Conservation (phyloP, 2,888 invertebrate genomes). For the Drosophila kambysellisi region DNA sequence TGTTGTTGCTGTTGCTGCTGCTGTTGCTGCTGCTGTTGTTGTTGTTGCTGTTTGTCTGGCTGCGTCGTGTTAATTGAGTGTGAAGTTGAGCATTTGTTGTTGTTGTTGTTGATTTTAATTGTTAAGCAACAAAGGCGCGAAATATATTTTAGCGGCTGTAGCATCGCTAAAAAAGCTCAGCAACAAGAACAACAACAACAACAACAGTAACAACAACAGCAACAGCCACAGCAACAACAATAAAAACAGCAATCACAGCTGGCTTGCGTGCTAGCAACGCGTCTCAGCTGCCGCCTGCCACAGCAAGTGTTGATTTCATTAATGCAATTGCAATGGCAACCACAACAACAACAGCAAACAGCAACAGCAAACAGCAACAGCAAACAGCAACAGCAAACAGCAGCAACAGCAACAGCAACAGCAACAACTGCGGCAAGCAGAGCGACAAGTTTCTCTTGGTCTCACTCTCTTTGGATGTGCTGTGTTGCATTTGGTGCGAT, state of each 20-base stretch:
- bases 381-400: constrained; percentile 45
- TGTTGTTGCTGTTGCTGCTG: constrained; percentile 18
- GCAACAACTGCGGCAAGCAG: constrained; percentile 50
- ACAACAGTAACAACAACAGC: constrained; percentile 14
- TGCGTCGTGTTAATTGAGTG: constrained; percentile 78
- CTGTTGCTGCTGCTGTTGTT: too few relatives aligned
- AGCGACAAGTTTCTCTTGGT: constrained; percentile 15
- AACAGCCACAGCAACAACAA: constrained; percentile 17
- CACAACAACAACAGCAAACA: constrained; percentile 40
- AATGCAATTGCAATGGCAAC: constrained; percentile 65
- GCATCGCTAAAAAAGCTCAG: constrained; percentile 54
- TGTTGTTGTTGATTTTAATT: constrained; percentile 72
- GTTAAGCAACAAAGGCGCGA: constrained; percentile 78
- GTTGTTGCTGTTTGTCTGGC: constrained; percentile 59
- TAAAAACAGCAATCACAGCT: constrained; percentile 33
- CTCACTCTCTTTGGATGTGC: constrained; percentile 4
- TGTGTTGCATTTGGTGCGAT: constrained; percentile 48
- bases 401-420: constrained; percentile 30
- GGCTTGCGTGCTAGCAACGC: constrained; percentile 68
- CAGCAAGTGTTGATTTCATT: constrained; percentile 76
- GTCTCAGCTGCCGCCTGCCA: constrained; percentile 38
- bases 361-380: constrained; percentile 50
- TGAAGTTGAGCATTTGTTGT: constrained; percentile 72
- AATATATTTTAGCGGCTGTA: constrained; percentile 70
- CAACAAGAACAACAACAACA: background rate